phyloP scores from a whole-genome alignment of 2,113 vertebrate species.

The Ranitomeya variabilis region DNA sequence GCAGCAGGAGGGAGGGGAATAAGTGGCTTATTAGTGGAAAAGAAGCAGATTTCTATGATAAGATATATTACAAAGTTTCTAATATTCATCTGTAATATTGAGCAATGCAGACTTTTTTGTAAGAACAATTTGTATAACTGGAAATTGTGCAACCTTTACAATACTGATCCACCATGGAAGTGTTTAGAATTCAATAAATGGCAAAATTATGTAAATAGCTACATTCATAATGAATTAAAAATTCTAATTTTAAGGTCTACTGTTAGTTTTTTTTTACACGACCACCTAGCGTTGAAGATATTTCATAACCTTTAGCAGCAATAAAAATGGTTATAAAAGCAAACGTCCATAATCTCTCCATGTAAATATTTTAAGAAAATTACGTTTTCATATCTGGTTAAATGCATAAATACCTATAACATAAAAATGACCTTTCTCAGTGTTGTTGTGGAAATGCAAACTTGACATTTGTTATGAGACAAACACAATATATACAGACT shows the following conservation, averaged over 20 bases:
- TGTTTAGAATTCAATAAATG: background rate
- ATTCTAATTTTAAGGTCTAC: background rate
- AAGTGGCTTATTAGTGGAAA: too few species aligned
- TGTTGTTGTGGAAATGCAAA: conserved; percentile 37
- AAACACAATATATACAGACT: conserved; percentile 41
- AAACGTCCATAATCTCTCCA: background rate
- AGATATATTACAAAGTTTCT: too few species aligned
- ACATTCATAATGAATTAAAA: too few species aligned
- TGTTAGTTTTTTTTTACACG: background rate
- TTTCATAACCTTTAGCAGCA: background rate
- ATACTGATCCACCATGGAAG: background rate
- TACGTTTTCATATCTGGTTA: background rate
- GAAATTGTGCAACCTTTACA: background rate
- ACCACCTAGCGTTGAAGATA: background rate
- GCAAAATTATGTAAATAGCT: background rate
- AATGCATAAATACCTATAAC: conserved; percentile 25
- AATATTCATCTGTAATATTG: too few species aligned
- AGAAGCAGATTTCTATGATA: too few species aligned
- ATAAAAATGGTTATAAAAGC: background rate
- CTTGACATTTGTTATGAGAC: conserved; percentile 45
- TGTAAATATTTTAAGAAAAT: conserved; percentile 18
- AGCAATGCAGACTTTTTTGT: too few species aligned
- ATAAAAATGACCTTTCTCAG: conserved; percentile 48
- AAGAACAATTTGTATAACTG: too few species aligned
- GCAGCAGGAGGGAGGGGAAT: too few species aligned